Evolutionary conservation across 2,797 vertebrate genomes (phyloP).

Genomic region (Eremophila alpestris): DNA sequence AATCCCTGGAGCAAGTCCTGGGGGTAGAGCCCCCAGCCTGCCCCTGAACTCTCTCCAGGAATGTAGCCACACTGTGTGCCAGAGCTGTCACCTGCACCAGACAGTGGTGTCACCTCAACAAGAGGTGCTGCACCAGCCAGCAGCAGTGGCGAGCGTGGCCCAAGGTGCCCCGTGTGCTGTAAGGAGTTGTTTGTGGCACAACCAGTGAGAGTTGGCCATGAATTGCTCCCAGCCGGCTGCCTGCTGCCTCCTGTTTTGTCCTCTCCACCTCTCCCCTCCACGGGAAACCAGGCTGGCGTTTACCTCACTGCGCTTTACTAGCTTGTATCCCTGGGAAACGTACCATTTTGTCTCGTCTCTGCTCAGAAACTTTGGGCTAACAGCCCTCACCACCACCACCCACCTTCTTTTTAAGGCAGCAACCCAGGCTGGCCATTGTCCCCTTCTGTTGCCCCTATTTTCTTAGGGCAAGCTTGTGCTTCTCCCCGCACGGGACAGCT

Average conservation of each 20-base stretch:
- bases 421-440: neutral
- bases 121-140: neutral
- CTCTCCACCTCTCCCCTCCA: neutral
- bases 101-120: neutral
- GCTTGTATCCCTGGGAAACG: neutral
- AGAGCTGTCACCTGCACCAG: neutral
- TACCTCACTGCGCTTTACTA: neutral
- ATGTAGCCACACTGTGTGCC: fast-evolving
- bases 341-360: neutral
- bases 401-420: neutral
- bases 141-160: neutral
- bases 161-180: neutral
- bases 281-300: neutral
- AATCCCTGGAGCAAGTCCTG: neutral
- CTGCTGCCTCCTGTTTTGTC: conserved; percentile 35
- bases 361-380: neutral
- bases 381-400: neutral
- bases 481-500: neutral
- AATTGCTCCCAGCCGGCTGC: neutral
- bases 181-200: neutral
- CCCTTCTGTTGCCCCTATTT: neutral
- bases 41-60: neutral
- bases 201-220: neutral
- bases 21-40: neutral
- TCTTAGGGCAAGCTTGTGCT: neutral